Evolutionary conservation across 1,140 invertebrate species (phyloP), one percentile per base, ranked within the genome.

Genomic region (Monomorium pharaonis): DNA sequence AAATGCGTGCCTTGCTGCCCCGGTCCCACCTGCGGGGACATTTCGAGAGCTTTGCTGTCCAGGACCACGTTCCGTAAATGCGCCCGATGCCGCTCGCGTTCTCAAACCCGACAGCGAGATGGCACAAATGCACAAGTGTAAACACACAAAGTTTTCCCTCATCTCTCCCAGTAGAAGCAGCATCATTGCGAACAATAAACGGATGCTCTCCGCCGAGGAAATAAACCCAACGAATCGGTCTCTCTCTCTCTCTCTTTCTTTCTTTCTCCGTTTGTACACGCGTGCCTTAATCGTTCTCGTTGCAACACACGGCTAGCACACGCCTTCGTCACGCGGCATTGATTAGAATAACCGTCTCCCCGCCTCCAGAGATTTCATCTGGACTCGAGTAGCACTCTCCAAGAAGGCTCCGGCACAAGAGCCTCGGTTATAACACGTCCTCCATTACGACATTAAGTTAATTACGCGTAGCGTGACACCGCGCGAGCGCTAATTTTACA

Each of bases 261-360:
- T 42, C 27, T n/a, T 9, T 21, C 16, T 27, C 18, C n/a, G 42
- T 72, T 58, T 81, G 18, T 51, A 81, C 65, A 18, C 78, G 78
- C 65, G 49, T n/a, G n/a, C 16, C 65, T 72, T 56, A 44, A 81
- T 81, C 78, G 65, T 42, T 81, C 47, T 69, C 21, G 18, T 81
- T 56, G 65, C 63, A 33, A 70, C 65, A 81, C 65, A 49, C 77
- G 77, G 58, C n/a, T 81, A 80, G 18, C 44, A 69, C 14, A 69
- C 77, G 77, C 77, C 47, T n/a, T 69, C 77, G 47, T 80, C 63
- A 69, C 49, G 77, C 77, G 63, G 21, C 77, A 80, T 80, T 54
- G 65, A 81, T 72, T 72, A 21, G 63, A 56, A 72, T 30, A 49
- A 81, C 51, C 18, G 30, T 72, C 18, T 24, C 24, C 30, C 24